Evolutionary conservation across 35 echinoderm and acorn worm species (phyloP).

Genomic region (Strongylocentrotus purpuratus): DNA sequence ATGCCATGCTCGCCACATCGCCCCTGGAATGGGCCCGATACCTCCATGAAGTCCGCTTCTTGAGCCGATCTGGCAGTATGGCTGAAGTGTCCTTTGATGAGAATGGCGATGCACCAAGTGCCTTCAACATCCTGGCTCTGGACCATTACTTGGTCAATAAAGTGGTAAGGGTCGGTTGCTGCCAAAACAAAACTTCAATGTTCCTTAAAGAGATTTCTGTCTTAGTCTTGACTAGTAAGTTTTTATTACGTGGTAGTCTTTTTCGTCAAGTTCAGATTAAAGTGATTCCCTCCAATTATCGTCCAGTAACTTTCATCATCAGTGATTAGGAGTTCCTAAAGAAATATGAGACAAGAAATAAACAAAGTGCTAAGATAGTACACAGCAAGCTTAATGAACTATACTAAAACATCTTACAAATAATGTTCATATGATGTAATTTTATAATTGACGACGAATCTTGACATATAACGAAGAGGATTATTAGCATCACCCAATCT

Average conservation of each 20-base stretch:
- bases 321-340: too few species aligned
- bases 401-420: not conserved
- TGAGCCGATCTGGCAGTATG: constrained; percentile 13
- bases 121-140: not conserved
- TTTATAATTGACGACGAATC: not conserved
- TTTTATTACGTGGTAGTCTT: too few species aligned
- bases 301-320: too few species aligned
- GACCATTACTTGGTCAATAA: not conserved
- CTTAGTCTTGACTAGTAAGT: too few species aligned
- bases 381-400: not conserved
- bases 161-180: not conserved
- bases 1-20: not conserved
- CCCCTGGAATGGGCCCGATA: constrained; percentile 28
- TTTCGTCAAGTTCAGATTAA: too few species aligned
- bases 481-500: not conserved
- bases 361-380: too few species aligned
- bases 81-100: constrained; percentile 48
- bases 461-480: not conserved
- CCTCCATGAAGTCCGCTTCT: constrained; percentile 31
- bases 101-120: constrained; percentile 47
- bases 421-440: not conserved
- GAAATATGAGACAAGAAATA: too few species aligned
- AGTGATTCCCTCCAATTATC: too few species aligned
- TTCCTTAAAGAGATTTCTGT: too few species aligned
- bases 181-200: too few species aligned